These are phyloP conservation scores for Apteryx owenii DNA, from an alignment of 2,113 vertebrate genomes.

Conservation along the genomic window DNA sequence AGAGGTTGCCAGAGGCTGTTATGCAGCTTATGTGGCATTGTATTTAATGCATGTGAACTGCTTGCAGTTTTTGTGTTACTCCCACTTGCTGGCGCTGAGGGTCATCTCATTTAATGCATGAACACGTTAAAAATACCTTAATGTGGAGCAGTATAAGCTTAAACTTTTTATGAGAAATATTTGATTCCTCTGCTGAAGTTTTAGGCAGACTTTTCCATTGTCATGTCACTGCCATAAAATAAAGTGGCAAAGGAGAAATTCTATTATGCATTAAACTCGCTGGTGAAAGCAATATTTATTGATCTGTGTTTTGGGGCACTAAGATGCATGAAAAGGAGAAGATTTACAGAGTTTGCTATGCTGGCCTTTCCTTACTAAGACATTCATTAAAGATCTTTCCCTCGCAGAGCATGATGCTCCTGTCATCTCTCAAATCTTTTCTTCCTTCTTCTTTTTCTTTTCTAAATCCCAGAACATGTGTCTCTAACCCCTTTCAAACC, in stretches of 20 bases:
- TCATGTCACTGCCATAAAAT: not conserved
- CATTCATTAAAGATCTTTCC: not conserved
- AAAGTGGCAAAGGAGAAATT: constrained; percentile 16
- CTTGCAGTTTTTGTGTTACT: not conserved
- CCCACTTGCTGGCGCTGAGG: not conserved
- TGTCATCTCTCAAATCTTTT: not conserved
- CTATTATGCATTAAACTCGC: not conserved
- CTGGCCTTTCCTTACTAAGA: not conserved
- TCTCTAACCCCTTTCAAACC: not conserved
- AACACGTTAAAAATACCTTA: not conserved
- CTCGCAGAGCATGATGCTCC: not conserved
- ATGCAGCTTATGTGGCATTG: not conserved
- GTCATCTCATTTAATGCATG: not conserved
- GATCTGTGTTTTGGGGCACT: constrained; percentile 20
- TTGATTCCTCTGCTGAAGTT: not conserved
- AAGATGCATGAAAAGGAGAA: constrained; percentile 10
- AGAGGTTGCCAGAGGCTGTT: not conserved
- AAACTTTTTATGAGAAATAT: not conserved
- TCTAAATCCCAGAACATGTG: not conserved
- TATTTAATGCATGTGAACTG: not conserved
- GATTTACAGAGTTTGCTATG: constrained; percentile 15
- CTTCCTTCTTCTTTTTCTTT: not conserved
- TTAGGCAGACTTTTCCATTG: not conserved
- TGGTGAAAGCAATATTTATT: constrained; percentile 29
- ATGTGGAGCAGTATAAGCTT: not conserved